Conservation (phyloP, 1,140 invertebrate species). For the Leucophenga varia region DNA sequence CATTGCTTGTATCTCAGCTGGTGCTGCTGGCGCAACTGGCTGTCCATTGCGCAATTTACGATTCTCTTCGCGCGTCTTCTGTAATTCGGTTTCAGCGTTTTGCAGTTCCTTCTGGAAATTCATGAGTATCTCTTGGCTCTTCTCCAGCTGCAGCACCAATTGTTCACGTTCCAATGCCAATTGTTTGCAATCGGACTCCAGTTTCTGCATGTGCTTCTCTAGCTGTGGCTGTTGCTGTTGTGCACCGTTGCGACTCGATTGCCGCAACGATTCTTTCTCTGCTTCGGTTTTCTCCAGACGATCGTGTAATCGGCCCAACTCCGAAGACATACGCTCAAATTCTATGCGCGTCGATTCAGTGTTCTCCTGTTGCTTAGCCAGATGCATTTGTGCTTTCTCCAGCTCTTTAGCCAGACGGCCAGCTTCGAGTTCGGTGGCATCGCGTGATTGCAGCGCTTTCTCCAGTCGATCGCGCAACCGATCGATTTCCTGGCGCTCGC, state of each 20-base stretch:
- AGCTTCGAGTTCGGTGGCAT: conserved; percentile 81
- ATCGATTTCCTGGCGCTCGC: conserved; percentile 71
- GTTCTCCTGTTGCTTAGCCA: conserved; percentile 78
- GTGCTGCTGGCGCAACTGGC: conserved; percentile 57
- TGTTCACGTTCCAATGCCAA: conserved; percentile 83
- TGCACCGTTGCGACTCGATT: conserved; percentile 72
- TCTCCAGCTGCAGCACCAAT: conserved; percentile 83
- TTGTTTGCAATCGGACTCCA: conserved; percentile 82
- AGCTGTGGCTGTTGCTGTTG: conserved; percentile 74
- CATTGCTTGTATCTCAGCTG: conserved; percentile 60
- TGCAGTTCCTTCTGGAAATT: conserved; percentile 89
- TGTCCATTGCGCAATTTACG: conserved; percentile 60
- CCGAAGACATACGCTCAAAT: conserved; percentile 77
- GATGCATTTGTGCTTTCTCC: conserved; percentile 79
- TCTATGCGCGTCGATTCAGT: conserved; percentile 78
- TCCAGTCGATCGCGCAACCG: conserved; percentile 81
- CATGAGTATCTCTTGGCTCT: conserved; percentile 88
- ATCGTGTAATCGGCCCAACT: conserved; percentile 77
- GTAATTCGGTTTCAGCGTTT: conserved; percentile 76
- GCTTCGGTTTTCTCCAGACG: conserved; percentile 71
- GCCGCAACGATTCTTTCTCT: conserved; percentile 69
- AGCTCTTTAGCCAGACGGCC: conserved; percentile 82
- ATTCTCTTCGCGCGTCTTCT: conserved; percentile 80
- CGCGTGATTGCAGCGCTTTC: conserved; percentile 72
- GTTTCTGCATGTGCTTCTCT: conserved; percentile 79